Conservation (phyloP, 2,888 invertebrate genomes). For the Argyresthia albistria region DNA sequence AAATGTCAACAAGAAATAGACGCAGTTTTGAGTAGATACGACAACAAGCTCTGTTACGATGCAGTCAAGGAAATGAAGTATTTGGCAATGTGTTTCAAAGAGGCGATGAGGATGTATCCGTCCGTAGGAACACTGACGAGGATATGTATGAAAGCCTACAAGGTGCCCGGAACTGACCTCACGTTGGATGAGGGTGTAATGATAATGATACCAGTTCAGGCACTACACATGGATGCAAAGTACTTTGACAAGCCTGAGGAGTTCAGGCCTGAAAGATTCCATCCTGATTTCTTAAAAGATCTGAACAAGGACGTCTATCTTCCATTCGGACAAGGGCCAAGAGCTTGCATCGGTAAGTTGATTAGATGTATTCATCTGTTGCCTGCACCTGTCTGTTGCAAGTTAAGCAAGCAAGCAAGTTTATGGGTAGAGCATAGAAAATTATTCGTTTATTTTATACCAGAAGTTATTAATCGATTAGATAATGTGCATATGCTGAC, state of each 20-base stretch:
- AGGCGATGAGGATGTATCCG: slow-evolving; percentile 42
- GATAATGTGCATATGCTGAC: too few relatives aligned
- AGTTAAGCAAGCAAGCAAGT: too few relatives aligned
- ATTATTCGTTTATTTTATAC: too few relatives aligned
- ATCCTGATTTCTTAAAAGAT: slow-evolving; percentile 22
- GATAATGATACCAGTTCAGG: slow-evolving; percentile 26
- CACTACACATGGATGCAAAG: slow-evolving; percentile 36
- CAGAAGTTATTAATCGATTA: too few relatives aligned
- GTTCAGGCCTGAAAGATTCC: slow-evolving; percentile 39
- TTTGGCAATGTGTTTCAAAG: slow-evolving; percentile 34
- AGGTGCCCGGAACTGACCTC: slow-evolving; percentile 29
- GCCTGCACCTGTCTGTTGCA: too few relatives aligned
- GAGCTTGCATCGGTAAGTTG: slow-evolving; percentile 40
- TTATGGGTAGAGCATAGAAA: too few relatives aligned
- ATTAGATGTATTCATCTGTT: not conserved
- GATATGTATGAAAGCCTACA: slow-evolving; percentile 27
- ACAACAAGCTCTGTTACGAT: slow-evolving; percentile 31
- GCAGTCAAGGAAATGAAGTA: slow-evolving; percentile 39
- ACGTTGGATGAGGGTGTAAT: slow-evolving; percentile 32
- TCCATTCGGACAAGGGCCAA: slow-evolving; percentile 46
- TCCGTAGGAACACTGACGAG: slow-evolving; percentile 38
- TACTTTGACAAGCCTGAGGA: slow-evolving; percentile 33
- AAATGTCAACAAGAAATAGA: slow-evolving; percentile 36
- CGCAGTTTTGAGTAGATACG: slow-evolving; percentile 21
- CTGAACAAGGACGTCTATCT: slow-evolving; percentile 33